A percentile compares a stretch with the other conserved stretches of the same genome.
Conservation (phyloP, 2,888 invertebrate species). For the Drosophila anceps region DNA sequence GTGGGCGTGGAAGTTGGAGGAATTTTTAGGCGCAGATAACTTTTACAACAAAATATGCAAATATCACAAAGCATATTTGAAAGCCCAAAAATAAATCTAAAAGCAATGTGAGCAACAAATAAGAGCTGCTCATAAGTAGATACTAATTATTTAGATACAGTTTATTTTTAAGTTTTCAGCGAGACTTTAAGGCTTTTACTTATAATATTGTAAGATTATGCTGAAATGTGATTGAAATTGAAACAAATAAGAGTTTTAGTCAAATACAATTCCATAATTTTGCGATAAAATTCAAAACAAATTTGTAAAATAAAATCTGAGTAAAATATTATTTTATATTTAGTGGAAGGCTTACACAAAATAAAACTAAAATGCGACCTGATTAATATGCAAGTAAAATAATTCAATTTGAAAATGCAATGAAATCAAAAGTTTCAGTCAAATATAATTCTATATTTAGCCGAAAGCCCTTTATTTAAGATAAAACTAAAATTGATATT, state of each 20-base stretch:
- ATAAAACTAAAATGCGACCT: too few relatives aligned
- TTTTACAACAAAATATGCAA: constrained; percentile 34
- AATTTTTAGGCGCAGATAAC: constrained; percentile 39
- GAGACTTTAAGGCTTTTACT: neutral
- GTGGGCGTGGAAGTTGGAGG: neutral
- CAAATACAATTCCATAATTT: too few relatives aligned
- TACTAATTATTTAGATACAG: neutral
- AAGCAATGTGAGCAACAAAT: neutral
- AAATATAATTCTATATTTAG: neutral
- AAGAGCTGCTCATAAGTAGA: neutral
- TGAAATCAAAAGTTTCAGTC: too few relatives aligned
- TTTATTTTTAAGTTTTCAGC: neutral
- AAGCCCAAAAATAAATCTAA: constrained; percentile 7
- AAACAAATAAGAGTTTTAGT: too few relatives aligned
- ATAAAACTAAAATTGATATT: too few relatives aligned
- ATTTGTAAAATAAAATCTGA: too few relatives aligned
- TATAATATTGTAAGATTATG: neutral
- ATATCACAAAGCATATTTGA: constrained; percentile 22
- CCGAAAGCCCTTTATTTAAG: too few relatives aligned
- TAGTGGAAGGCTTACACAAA: too few relatives aligned
- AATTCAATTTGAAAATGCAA: too few relatives aligned
- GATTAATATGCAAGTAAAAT: too few relatives aligned
- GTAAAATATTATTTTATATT: too few relatives aligned
- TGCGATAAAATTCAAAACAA: too few relatives aligned
- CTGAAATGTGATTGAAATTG: neutral